Conservation (phyloP, 2,888 invertebrate species). For the Baronia brevicornis region DNA sequence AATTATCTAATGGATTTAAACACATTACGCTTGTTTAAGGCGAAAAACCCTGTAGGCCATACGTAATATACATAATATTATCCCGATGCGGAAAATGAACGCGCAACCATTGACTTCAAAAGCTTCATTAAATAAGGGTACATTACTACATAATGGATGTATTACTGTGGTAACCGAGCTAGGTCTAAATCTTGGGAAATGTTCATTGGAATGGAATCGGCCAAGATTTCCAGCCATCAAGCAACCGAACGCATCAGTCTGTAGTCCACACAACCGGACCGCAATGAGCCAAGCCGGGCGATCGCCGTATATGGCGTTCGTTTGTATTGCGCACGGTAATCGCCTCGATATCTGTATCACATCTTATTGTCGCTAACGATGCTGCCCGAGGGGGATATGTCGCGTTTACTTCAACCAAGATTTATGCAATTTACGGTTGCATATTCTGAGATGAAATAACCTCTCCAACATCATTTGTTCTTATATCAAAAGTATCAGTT, state of each 20-base stretch:
- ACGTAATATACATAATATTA: no score
- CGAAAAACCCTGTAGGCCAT: no score
- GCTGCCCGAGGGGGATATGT: constrained; percentile 17
- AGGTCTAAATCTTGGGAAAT: constrained; percentile 2
- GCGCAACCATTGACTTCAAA: no score
- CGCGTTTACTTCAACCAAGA: constrained; percentile 15
- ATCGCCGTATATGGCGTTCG: constrained; percentile 52
- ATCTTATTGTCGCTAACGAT: constrained; percentile 56
- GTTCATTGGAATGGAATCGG: constrained; percentile 10
- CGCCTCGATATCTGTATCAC: constrained; percentile 54
- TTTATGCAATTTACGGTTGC: constrained; percentile 23
- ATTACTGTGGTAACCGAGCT: background rate
- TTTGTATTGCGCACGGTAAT: constrained; percentile 47
- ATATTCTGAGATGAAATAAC: no score
- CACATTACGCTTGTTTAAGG: constrained; percentile 9
- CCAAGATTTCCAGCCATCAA: constrained; percentile 30
- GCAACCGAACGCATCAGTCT: constrained; percentile 24
- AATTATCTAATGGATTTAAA: constrained; percentile 25
- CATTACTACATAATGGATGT: constrained; percentile 1
- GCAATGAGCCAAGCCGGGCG: constrained; percentile 50
- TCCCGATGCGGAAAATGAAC: no score
- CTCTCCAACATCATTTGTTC: no score
- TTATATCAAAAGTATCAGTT: no score
- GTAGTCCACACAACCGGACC: constrained; percentile 21
- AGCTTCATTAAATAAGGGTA: no score